Percentiles rank a stretch among this genome's conserved stretches.
These are phyloP conservation scores for Dasysyrphus albostriatus DNA, from an alignment of 2,888 invertebrate genomes.

Conservation along the genomic window DNA sequence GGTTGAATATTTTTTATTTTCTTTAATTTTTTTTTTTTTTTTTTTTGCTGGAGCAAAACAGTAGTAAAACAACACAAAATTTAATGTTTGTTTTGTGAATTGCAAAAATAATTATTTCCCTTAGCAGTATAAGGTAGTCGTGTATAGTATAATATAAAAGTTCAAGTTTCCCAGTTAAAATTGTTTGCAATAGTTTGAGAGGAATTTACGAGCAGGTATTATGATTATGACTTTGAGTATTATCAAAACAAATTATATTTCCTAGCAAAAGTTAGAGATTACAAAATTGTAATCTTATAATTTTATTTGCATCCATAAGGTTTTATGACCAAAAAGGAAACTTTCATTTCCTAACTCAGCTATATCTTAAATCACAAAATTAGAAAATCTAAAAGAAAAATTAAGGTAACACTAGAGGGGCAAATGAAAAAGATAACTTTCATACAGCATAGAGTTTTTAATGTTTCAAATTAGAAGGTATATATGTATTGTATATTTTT, in stretches of 20 bases:
- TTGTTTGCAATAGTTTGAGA: neutral
- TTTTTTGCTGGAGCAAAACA: neutral
- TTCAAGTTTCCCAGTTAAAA: neutral
- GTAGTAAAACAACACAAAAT: slow-evolving; percentile 2
- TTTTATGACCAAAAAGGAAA: too few species aligned
- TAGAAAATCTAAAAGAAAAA: too few species aligned
- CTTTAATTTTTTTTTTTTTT: too few species aligned
- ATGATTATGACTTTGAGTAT: neutral
- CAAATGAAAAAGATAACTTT: too few species aligned
- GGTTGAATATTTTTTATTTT: neutral
- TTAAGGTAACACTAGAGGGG: too few species aligned
- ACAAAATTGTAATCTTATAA: neutral
- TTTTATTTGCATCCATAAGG: too few species aligned
- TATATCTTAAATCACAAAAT: too few species aligned
- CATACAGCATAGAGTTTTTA: too few species aligned
- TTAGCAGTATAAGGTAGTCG: neutral
- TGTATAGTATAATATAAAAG: neutral
- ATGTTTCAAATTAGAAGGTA: too few species aligned
- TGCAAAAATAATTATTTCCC: neutral
- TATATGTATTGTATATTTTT: too few species aligned
- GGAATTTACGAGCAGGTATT: neutral
- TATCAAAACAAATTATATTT: neutral
- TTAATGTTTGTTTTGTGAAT: slow-evolving; percentile 15
- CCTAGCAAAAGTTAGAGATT: neutral
- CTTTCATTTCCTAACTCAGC: too few species aligned